A percentile compares a stretch with the other conserved stretches of the same genome.
Conservation (phyloP, 1,140 invertebrate species). For the Tetramorium alpestre region DNA sequence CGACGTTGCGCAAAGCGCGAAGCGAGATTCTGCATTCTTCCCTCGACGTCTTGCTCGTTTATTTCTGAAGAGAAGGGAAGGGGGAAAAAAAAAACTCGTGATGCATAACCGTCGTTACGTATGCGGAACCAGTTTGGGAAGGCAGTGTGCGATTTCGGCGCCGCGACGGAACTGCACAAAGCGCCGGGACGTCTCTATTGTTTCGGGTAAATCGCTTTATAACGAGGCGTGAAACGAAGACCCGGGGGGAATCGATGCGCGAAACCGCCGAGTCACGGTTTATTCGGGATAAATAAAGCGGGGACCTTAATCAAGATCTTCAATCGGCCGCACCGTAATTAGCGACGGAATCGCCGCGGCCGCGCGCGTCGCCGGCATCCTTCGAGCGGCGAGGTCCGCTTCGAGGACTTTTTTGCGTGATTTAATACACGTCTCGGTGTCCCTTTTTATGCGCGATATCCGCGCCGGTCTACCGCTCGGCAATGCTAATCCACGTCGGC, state of each 20-base stretch:
- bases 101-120: background rate
- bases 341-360: background rate
- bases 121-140: background rate
- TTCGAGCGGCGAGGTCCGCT: background rate
- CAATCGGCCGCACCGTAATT: constrained; percentile 19
- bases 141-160: background rate
- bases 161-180: background rate
- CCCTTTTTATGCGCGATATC: constrained; percentile 19
- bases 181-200: background rate
- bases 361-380: background rate
- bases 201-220: constrained; percentile 14
- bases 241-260: background rate
- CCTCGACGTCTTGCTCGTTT: background rate
- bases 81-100: background rate
- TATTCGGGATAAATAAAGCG: constrained; percentile 31
- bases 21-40: constrained; percentile 12
- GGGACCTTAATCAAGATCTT: constrained; percentile 5
- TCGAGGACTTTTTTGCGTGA: background rate
- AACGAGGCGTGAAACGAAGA: constrained; percentile 33
- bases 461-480: background rate
- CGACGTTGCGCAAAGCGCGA: constrained; percentile 13
- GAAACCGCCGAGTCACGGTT: background rate
- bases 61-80: background rate
- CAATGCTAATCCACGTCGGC: constrained; percentile 62
- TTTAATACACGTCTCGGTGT: constrained; percentile 37